These are phyloP conservation scores for Drosophila mayri DNA, from an alignment of 1,140 invertebrate species.

Conservation along the genomic window DNA sequence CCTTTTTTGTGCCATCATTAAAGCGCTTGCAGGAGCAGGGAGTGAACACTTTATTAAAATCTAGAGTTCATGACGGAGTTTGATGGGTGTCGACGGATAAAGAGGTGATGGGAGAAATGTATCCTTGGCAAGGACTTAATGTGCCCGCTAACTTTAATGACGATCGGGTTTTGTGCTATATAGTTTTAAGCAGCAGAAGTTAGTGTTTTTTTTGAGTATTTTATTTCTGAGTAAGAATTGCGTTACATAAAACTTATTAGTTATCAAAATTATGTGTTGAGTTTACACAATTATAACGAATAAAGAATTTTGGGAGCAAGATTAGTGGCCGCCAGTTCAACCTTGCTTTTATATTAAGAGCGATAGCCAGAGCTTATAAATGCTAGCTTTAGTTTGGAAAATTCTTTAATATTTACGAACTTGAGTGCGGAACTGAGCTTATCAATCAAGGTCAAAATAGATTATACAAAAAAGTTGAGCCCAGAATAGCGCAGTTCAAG, in stretches of 20 bases:
- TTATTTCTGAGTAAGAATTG: background rate
- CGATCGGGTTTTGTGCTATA: constrained; percentile 3
- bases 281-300: background rate
- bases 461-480: background rate
- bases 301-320: background rate
- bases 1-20: constrained; percentile 55
- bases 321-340: background rate
- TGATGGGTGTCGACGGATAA: constrained; percentile 24
- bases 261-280: background rate
- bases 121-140: constrained; percentile 21
- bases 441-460: background rate
- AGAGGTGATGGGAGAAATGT: constrained; percentile 8
- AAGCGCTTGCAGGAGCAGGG: constrained; percentile 39
- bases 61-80: constrained; percentile 62
- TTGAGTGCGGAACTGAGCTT: background rate
- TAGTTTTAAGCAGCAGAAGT: background rate
- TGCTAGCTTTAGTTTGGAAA: background rate
- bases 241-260: background rate
- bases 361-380: background rate
- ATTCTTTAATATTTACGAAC: background rate
- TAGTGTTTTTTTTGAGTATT: background rate
- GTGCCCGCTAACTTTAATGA: constrained; percentile 21
- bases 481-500: background rate
- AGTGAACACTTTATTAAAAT: constrained; percentile 62
- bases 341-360: background rate